These are phyloP conservation scores for Pseudochaenichthys georgianus DNA, from an alignment of 2,797 vertebrate species.

Conservation along the genomic window DNA sequence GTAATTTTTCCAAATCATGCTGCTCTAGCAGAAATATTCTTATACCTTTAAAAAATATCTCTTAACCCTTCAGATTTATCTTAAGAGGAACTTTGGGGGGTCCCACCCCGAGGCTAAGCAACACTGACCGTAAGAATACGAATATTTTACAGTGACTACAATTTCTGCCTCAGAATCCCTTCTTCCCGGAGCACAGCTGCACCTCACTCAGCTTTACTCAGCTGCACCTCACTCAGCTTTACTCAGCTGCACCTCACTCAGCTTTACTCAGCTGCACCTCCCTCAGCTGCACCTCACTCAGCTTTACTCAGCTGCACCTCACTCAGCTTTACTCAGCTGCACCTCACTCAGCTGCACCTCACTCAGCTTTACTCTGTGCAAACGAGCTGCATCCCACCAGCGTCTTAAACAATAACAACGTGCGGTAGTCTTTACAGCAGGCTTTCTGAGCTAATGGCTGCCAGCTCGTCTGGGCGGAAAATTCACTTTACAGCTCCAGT, in stretches of 20 bases:
- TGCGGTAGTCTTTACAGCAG: slow-evolving; percentile 21
- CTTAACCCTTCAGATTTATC: background rate
- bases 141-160: too few species aligned
- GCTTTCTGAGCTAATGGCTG: slow-evolving; percentile 7
- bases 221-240: too few species aligned
- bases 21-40: background rate
- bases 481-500: slow-evolving; percentile 43
- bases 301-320: too few species aligned
- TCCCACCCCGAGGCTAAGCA: background rate
- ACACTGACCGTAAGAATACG: background rate
- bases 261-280: slow-evolving; percentile 2
- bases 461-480: slow-evolving; percentile 23
- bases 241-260: too few species aligned
- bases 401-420: background rate
- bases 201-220: too few species aligned
- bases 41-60: background rate
- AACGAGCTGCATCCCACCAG: background rate
- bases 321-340: too few species aligned
- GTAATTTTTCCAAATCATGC: too few species aligned
- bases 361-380: background rate
- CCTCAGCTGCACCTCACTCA: too few species aligned
- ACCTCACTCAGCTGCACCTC: background rate
- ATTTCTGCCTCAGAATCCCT: too few species aligned
- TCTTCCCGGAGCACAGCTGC: too few species aligned
- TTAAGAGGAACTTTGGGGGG: background rate